phyloP scores from a whole-genome alignment of 2,113 vertebrate genomes.

The Rhea pennata region DNA sequence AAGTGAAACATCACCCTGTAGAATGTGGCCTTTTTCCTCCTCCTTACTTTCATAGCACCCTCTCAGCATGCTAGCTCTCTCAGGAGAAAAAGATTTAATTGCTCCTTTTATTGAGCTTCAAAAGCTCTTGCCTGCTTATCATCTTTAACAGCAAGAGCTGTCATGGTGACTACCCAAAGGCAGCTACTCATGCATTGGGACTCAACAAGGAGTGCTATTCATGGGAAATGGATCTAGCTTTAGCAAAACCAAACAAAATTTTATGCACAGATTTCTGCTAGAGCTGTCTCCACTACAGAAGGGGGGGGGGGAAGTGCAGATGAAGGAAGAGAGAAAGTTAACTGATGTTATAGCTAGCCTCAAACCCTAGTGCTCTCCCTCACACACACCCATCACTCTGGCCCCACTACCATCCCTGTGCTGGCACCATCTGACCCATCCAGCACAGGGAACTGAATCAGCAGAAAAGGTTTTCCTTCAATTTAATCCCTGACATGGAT shows the following conservation, averaged over 20 bases:
- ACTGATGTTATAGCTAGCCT: neutral
- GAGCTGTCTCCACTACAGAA: neutral
- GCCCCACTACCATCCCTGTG: neutral
- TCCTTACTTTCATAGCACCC: neutral
- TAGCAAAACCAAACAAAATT: neutral
- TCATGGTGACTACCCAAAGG: neutral
- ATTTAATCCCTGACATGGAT: neutral
- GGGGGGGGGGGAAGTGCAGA: neutral
- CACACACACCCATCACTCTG: fast-evolving
- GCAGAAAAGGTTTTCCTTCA: neutral
- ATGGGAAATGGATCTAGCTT: neutral
- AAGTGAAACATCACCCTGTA: neutral
- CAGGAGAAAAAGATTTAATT: neutral
- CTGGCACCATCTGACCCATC: neutral
- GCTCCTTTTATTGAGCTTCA: neutral
- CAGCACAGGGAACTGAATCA: neutral
- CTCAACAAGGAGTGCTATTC: neutral
- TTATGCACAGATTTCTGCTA: neutral
- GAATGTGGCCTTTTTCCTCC: neutral
- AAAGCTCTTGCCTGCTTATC: neutral
- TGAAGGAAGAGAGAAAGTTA: neutral
- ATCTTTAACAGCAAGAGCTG: neutral
- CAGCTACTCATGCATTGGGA: fast-evolving
- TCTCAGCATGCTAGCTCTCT: too few species aligned
- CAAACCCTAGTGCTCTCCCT: neutral